Conservation (phyloP, 2,113 vertebrate genomes). For the Festucalex cinctus region DNA sequence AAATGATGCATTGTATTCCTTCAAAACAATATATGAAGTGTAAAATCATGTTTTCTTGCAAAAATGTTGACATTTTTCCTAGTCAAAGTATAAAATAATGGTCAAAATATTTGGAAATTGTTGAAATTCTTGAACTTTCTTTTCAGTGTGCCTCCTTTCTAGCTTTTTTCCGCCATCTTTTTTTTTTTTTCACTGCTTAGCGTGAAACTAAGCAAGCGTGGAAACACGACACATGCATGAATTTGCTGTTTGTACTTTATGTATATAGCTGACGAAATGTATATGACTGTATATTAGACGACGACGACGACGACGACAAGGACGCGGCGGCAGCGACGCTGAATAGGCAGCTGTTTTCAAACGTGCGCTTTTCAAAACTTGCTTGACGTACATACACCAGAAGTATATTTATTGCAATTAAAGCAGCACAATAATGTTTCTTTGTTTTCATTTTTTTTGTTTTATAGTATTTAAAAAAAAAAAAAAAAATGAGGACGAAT, state of each 20-base stretch:
- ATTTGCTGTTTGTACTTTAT: constrained; percentile 63
- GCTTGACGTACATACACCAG: constrained; percentile 45
- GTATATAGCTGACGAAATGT: constrained; percentile 33
- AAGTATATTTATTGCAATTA: constrained; percentile 62
- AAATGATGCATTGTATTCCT: no score
- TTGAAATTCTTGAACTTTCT: no score
- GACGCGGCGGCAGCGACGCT: constrained; percentile 29
- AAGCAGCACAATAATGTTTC: constrained; percentile 63
- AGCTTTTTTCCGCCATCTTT: constrained; percentile 13
- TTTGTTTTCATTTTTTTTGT: constrained; percentile 5
- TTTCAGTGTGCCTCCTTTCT: no score
- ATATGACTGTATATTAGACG: constrained; percentile 72
- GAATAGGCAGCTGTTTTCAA: constrained; percentile 49
- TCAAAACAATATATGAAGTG: no score
- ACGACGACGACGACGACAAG: constrained; percentile 41
- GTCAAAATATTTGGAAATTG: no score
- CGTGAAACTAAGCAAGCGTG: neutral
- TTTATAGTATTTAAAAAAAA: constrained; percentile 41
- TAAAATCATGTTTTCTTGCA: no score
- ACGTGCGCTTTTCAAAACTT: constrained; percentile 45
- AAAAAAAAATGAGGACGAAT: constrained; percentile 26
- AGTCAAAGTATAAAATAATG: no score
- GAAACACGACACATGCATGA: constrained; percentile 64
- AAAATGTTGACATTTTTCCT: no score
- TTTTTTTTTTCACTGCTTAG: constrained; percentile 24